phyloP scores from a whole-genome alignment of 2,113 vertebrate genomes.

The Zosterops japonicus region DNA sequence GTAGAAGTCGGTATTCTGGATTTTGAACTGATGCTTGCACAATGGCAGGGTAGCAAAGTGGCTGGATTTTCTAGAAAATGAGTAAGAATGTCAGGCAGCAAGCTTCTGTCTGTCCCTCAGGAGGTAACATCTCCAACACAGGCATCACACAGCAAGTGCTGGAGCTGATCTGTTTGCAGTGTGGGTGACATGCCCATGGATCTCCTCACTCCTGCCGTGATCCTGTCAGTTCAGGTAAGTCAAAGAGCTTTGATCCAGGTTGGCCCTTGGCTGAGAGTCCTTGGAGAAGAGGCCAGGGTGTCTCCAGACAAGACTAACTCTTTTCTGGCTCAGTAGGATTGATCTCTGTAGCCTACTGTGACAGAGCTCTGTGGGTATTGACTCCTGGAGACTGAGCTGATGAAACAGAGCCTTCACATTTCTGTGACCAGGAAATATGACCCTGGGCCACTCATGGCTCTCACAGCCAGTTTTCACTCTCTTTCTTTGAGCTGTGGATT shows the following conservation, averaged over 20 bases:
- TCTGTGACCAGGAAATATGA: background rate
- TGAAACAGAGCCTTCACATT: background rate
- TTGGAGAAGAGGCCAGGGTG: background rate
- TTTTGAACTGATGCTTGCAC: background rate
- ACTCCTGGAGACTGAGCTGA: background rate
- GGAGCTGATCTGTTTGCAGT: background rate
- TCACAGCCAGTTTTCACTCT: background rate
- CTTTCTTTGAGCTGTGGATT: background rate
- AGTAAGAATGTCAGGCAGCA: background rate
- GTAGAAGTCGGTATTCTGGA: background rate
- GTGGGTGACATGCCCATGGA: fast-evolving
- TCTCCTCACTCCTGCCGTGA: background rate
- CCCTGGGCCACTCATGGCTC: fast-evolving
- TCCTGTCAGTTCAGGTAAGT: background rate
- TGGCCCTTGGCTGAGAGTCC: background rate
- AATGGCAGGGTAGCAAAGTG: background rate
- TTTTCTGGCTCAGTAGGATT: background rate
- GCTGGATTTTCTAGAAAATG: background rate
- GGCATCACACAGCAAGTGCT: background rate
- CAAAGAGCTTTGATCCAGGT: background rate
- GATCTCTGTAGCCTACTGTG: background rate
- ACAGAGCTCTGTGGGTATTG: background rate
- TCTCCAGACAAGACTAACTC: background rate
- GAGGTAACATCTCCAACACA: background rate
- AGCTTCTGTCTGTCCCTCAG: background rate